phyloP scores from a whole-genome alignment of 2,888 invertebrate species.

The Eubasilissa splendida region DNA sequence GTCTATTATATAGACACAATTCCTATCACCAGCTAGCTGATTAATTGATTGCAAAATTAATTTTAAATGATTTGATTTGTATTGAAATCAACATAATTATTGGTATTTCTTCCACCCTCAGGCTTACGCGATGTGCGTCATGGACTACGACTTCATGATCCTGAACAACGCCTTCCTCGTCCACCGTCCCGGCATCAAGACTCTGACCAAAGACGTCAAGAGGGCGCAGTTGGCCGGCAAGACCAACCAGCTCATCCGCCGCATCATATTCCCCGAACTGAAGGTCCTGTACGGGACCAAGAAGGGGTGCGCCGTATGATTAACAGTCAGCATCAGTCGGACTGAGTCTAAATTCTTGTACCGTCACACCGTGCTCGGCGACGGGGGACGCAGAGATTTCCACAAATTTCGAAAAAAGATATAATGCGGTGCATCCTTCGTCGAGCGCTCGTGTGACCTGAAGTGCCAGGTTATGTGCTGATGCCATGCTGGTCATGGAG shows the following conservation, averaged over 20 bases:
- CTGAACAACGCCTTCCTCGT: slow-evolving; percentile 94
- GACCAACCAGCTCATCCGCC: slow-evolving; percentile 84
- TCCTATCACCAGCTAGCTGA: no score
- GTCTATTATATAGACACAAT: no score
- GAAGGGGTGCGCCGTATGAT: slow-evolving; percentile 85
- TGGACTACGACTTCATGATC: slow-evolving; percentile 94
- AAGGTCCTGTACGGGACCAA: slow-evolving; percentile 87
- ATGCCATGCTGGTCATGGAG: no score
- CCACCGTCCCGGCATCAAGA: slow-evolving; percentile 93
- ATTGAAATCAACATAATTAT: no score
- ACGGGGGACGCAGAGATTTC: no score
- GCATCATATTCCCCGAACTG: slow-evolving; percentile 87
- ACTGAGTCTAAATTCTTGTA: not conserved
- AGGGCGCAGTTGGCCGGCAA: slow-evolving; percentile 83
- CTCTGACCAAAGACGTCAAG: slow-evolving; percentile 84
- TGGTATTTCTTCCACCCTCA: slow-evolving; percentile 63
- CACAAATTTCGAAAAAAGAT: no score
- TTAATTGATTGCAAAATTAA: no score
- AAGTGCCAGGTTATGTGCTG: no score
- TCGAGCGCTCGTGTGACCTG: no score
- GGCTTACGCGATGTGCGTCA: slow-evolving; percentile 92
- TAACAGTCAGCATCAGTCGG: not conserved
- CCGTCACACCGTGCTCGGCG: no score
- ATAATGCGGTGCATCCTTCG: no score
- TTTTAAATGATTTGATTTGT: no score